Base-by-base conservation (phyloP, 1,140 invertebrate genomes). In the Papilio helenus region DNA sequence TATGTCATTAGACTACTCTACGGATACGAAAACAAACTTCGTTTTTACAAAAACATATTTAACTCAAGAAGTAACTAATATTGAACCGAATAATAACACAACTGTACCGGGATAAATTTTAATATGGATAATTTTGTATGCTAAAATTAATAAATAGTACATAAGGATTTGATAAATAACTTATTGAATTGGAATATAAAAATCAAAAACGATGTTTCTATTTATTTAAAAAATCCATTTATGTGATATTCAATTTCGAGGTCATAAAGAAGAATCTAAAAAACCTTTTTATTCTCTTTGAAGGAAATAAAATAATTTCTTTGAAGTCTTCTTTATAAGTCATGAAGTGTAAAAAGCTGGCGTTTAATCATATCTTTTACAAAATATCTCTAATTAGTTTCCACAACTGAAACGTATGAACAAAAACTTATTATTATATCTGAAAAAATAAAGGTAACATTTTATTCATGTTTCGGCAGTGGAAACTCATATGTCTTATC, bases 1-100 rank as follows among this genome's bases (percentile, higher is more conserved):
- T 0, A 90, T 84, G 44, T 93, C 92, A 8, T 51, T 93, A 23
- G 90, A 92, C 49, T 91, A 87, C 83, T 61, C 79, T 14, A 39
- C 79, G 9, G 34, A 55, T 23, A 65, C 68, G 46, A 81, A 78
- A 82, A 7, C 73, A 76, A 71, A 72, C 51, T 39, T 78, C 18
- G 34, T 46, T 72, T 26, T 72, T 26, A 46, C 58, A 18, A 8
- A 26, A 12, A 29, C 12, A 68, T 14, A 29, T 29, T 34, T 8
- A 68, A 26, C 26, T 61, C 58, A 10, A 4, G 12, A 29, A 29
- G 16, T 3, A 68, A 68, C 61, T 68, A 29, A 34, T 29, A 29
- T 29, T 68, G 44, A 76, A 58, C 61, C 61, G 18, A 79, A 81
- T 79, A 85, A 79, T 78, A 81, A 83, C 29, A 26, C 14, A 7